phyloP scores from a whole-genome alignment of 2,113 vertebrate genomes.

The Terrapene triunguis region DNA sequence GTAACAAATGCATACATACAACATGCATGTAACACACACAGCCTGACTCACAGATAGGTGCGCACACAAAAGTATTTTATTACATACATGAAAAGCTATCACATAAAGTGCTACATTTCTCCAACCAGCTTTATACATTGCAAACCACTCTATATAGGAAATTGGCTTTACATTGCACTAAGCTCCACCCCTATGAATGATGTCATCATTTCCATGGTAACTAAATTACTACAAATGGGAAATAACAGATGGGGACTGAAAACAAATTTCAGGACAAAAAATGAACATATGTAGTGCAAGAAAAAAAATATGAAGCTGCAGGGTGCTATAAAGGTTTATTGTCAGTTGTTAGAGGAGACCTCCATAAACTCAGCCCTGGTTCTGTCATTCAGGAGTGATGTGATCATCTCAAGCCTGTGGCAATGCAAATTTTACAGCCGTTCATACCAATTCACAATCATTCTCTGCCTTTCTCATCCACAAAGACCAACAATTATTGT shows the following conservation, averaged over 20 bases:
- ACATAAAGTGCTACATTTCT: not conserved
- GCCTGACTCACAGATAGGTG: rapidly evolving
- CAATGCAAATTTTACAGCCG: constrained; percentile 23
- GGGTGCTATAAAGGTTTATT: constrained; percentile 70
- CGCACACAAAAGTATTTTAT: not conserved
- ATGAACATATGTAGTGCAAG: constrained; percentile 70
- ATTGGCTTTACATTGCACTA: constrained; percentile 26
- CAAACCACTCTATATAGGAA: constrained; percentile 34
- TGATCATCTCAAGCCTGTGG: constrained; percentile 13
- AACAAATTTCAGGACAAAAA: constrained; percentile 55
- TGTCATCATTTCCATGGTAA: constrained; percentile 75
- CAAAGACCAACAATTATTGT: not conserved
- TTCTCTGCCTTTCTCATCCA: not conserved
- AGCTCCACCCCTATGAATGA: constrained; percentile 66
- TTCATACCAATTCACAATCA: not conserved
- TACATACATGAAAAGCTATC: not conserved
- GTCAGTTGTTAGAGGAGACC: constrained; percentile 58
- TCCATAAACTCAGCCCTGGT: constrained; percentile 43
- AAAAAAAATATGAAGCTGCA: constrained; percentile 70
- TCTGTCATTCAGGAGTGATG: not conserved
- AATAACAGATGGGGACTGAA: constrained; percentile 72
- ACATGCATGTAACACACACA: rapidly evolving
- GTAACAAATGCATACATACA: not conserved
- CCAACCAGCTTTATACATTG: constrained; percentile 15
- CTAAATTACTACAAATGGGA: constrained; percentile 70